These are phyloP conservation scores for Augochlora pura DNA, from an alignment of 1,140 invertebrate genomes.

Conservation along the genomic window DNA sequence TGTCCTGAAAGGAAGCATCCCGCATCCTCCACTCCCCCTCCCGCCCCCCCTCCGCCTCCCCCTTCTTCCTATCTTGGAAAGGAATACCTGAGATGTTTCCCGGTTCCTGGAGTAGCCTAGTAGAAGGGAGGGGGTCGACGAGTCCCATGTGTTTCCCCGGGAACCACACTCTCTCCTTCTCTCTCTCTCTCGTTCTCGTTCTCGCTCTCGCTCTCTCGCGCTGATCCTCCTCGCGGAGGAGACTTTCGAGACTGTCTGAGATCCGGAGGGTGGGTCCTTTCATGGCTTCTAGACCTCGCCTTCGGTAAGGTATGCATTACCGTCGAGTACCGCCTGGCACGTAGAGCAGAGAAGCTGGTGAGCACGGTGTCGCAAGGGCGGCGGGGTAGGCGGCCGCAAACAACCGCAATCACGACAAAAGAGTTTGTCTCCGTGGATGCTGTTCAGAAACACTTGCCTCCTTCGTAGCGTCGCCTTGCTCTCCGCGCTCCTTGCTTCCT, in stretches of 20 bases:
- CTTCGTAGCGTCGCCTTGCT: background rate
- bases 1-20: background rate
- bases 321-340: constrained; percentile 14
- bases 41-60: no score
- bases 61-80: background rate
- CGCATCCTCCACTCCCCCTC: no score
- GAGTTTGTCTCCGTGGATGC: constrained; percentile 9
- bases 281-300: constrained; percentile 14
- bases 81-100: background rate
- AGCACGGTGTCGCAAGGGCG: background rate
- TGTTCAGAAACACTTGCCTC: background rate
- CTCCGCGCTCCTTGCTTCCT: background rate
- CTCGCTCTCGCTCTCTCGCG: no score
- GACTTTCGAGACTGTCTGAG: constrained; percentile 56
- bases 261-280: constrained; percentile 41
- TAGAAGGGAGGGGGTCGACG: background rate
- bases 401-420: background rate
- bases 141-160: constrained; percentile 6
- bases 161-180: constrained; percentile 13
- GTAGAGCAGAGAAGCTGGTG: no score
- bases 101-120: background rate
- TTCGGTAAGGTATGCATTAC: constrained; percentile 43
- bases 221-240: constrained; percentile 26
- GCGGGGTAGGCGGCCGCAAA: background rate
- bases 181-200: no score